Evolutionary conservation across 1,140 invertebrate species (phyloP).

Genomic region (Brachionus rubens): DNA sequence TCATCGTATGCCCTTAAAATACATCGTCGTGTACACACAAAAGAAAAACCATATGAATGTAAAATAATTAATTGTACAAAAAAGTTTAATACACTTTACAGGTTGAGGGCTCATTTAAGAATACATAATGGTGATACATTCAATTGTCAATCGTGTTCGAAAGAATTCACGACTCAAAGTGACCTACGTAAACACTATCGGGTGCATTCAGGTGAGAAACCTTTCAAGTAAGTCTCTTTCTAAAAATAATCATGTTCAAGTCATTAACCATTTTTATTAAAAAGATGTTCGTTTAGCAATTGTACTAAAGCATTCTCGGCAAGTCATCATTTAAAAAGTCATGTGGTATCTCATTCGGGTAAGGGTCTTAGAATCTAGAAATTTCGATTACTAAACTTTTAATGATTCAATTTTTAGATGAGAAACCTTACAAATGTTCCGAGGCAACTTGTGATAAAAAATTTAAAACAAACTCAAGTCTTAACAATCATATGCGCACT

Average conservation of each 20-base stretch:
- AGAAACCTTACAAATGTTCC: constrained; percentile 30
- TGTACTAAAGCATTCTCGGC: constrained; percentile 87
- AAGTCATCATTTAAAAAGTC: constrained; percentile 86
- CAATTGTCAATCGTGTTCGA: constrained; percentile 81
- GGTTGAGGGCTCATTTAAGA: constrained; percentile 82
- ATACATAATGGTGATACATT: constrained; percentile 91
- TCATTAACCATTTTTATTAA: not conserved
- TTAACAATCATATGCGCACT: constrained; percentile 32
- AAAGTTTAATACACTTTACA: constrained; percentile 89
- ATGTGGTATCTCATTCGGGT: constrained; percentile 71
- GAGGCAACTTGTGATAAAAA: constrained; percentile 38
- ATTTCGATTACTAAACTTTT: not conserved
- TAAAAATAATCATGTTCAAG: constrained; percentile 67
- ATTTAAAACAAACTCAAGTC: constrained; percentile 35
- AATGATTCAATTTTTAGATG: not conserved
- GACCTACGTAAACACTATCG: constrained; percentile 87
- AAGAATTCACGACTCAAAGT: constrained; percentile 87
- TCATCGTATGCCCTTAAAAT: constrained; percentile 90
- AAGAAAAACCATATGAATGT: constrained; percentile 83
- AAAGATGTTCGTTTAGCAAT: constrained; percentile 73
- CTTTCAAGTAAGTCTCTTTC: constrained; percentile 67
- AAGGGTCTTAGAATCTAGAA: not conserved
- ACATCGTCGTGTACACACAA: constrained; percentile 87
- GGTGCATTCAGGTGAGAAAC: constrained; percentile 82
- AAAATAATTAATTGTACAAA: constrained; percentile 75